phyloP scores from a whole-genome alignment of 2,113 vertebrate genomes.

The Scopus umbretta region DNA sequence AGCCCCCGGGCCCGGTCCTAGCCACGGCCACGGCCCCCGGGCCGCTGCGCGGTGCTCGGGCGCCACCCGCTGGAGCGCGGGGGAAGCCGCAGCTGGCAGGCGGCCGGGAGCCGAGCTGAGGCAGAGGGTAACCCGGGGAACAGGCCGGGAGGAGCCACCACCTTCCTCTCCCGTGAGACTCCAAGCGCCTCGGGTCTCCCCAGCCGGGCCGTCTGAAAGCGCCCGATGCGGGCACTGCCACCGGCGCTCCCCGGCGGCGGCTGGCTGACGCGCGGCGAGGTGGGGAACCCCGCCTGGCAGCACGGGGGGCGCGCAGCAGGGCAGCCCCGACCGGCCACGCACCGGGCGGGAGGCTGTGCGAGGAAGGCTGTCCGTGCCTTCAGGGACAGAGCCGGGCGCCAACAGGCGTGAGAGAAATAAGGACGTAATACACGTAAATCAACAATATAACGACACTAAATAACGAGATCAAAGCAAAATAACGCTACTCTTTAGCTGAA shows the following conservation, averaged over 20 bases:
- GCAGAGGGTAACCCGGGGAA: not conserved
- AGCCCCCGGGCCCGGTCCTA: no score
- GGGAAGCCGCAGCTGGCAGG: not conserved
- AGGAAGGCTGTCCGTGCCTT: no score
- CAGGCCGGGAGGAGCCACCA: not conserved
- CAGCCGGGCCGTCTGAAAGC: not conserved
- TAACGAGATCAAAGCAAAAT: not conserved
- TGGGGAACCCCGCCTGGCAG: no score
- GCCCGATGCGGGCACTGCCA: not conserved
- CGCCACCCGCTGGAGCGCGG: not conserved
- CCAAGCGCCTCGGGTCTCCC: rapidly evolving
- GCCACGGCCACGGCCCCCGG: no score
- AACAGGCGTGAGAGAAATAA: not conserved
- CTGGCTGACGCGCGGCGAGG: not conserved
- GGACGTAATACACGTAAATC: not conserved
- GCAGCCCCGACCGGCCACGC: rapidly evolving
- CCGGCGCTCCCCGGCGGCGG: not conserved
- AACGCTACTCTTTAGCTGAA: not conserved
- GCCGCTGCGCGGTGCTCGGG: not conserved
- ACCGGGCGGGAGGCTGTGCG: rapidly evolving
- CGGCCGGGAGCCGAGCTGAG: not conserved
- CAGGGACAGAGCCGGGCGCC: rapidly evolving
- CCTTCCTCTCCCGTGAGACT: no score
- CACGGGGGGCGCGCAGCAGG: rapidly evolving
- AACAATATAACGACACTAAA: not conserved